phyloP scores from a whole-genome alignment of 2,113 vertebrate species.

The Cathartes aura region DNA sequence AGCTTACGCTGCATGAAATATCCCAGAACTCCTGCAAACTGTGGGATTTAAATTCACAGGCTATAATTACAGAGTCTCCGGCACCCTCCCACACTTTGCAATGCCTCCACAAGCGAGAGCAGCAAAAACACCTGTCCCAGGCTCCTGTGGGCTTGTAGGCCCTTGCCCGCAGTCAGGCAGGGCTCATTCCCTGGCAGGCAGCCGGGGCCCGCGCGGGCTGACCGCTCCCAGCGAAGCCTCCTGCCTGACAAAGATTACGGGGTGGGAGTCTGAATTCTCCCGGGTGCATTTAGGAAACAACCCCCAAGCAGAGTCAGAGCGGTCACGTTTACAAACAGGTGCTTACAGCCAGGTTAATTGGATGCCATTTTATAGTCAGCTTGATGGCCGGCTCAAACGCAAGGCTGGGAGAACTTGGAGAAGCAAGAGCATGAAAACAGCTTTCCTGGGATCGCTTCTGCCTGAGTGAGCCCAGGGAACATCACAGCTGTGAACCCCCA shows the following conservation, averaged over 20 bases:
- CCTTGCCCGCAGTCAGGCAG: neutral
- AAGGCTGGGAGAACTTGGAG: neutral
- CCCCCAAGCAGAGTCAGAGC: neutral
- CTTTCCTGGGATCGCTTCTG: neutral
- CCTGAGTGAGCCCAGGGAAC: accelerated
- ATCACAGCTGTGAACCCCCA: neutral
- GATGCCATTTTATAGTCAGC: neutral
- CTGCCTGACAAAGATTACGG: neutral
- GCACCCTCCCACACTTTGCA: neutral
- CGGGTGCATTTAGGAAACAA: accelerated
- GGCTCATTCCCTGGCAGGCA: neutral
- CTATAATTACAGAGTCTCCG: neutral
- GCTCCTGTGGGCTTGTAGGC: neutral
- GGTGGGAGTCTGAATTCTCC: neutral
- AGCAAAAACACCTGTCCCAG: constrained; percentile 5
- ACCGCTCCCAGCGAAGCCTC: neutral
- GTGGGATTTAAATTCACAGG: constrained; percentile 31
- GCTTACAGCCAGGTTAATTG: neutral
- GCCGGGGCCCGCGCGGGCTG: neutral
- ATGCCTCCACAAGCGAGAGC: neutral
- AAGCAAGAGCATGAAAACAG: neutral
- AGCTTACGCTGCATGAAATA: constrained; percentile 13
- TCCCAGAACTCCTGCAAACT: constrained; percentile 41
- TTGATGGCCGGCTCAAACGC: neutral
- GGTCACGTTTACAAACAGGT: neutral